These are phyloP conservation scores for Atractosteus spatula DNA, from an alignment of 2,113 vertebrate species.

Conservation along the genomic window DNA sequence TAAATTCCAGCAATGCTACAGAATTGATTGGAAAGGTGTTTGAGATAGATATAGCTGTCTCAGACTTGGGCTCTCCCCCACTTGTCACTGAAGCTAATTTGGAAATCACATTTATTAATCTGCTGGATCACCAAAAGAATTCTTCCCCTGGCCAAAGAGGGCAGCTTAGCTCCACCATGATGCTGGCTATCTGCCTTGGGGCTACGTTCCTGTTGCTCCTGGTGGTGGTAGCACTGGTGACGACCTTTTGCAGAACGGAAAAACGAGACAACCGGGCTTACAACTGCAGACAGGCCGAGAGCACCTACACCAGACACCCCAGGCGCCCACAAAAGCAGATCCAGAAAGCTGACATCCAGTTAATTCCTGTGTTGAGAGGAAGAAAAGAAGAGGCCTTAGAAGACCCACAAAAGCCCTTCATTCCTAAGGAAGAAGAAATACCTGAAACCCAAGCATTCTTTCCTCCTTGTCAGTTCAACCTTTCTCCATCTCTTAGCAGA, in stretches of 20 bases:
- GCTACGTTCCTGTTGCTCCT: constrained; percentile 70
- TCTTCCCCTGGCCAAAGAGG: constrained; percentile 50
- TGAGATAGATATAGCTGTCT: constrained; percentile 69
- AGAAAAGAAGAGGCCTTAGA: constrained; percentile 53
- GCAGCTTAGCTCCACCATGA: constrained; percentile 66
- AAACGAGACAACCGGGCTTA: constrained; percentile 83
- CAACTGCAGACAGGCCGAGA: constrained; percentile 89
- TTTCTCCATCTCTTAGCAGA: constrained; percentile 67
- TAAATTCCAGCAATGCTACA: constrained; percentile 81
- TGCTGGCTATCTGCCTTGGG: constrained; percentile 71
- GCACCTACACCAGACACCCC: constrained; percentile 79
- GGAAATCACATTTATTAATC: constrained; percentile 72
- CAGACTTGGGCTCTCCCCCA: constrained; percentile 70
- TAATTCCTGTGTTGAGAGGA: constrained; percentile 77
- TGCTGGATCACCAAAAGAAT: constrained; percentile 76
- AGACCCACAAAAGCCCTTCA: constrained; percentile 35
- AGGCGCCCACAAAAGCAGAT: constrained; percentile 87
- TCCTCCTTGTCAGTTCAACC: constrained; percentile 59
- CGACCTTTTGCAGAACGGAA: constrained; percentile 76
- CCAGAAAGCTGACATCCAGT: constrained; percentile 86
- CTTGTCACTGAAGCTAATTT: constrained; percentile 62
- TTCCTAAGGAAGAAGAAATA: constrained; percentile 3
- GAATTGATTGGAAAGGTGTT: constrained; percentile 70
- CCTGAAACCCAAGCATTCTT: constrained; percentile 40
- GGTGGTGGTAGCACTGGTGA: constrained; percentile 66